These are phyloP conservation scores for Campodea augens DNA, from an alignment of 1,140 invertebrate genomes.

Conservation along the genomic window DNA sequence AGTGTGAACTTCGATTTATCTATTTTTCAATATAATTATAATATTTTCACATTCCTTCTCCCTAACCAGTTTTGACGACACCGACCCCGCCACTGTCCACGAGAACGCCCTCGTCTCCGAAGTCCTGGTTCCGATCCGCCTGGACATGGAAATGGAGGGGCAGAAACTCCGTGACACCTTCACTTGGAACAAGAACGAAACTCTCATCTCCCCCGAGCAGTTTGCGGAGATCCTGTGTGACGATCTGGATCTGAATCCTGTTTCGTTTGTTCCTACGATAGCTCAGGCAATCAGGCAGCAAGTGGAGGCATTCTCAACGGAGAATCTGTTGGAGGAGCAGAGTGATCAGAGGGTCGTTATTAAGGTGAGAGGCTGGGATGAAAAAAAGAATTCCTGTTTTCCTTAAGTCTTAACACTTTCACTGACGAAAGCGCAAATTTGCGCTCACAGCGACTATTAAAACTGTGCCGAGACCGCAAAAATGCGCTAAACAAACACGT, in stretches of 20 bases:
- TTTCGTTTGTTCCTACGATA: constrained; percentile 92
- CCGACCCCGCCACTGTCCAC: constrained; percentile 70
- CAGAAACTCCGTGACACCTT: constrained; percentile 95
- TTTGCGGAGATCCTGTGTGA: constrained; percentile 98
- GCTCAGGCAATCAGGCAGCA: constrained; percentile 91
- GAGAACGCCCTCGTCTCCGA: constrained; percentile 87
- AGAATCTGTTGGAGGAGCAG: constrained; percentile 68
- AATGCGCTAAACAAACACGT: no score
- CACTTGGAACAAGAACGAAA: constrained; percentile 99
- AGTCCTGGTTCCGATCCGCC: constrained; percentile 83
- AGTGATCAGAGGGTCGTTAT: constrained; percentile 89
- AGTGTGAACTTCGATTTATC: no score
- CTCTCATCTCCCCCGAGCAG: constrained; percentile 91
- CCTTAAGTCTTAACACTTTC: no score
- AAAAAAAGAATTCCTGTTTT: constrained; percentile 4
- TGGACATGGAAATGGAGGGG: constrained; percentile 99
- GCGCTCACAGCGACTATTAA: no score
- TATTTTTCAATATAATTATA: no score
- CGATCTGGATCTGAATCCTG: constrained; percentile 90
- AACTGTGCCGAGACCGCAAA: no score
- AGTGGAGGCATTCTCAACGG: constrained; percentile 79
- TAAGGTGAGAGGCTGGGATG: constrained; percentile 37
- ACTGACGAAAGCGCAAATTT: no score
- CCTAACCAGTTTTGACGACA: constrained; percentile 91
- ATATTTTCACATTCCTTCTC: no score